Conservation (phyloP, 2,888 invertebrate genomes). For the Linnaemya tessellans region DNA sequence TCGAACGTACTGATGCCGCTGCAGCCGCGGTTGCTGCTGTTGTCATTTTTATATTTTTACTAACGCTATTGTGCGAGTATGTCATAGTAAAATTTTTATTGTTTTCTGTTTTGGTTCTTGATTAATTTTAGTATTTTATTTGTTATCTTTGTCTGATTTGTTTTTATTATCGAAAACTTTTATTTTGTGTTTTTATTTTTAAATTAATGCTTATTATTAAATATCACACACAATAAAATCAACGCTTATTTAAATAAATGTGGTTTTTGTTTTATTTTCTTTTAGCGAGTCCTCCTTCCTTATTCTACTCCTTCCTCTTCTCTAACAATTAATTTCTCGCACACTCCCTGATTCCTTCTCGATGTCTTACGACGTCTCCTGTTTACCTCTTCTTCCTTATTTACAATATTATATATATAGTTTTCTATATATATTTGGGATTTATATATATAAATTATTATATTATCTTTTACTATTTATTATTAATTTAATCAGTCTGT, state of each 20-base stretch:
- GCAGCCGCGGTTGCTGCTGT: conserved; percentile 78
- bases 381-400: conserved; percentile 70
- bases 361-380: conserved; percentile 67
- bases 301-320: conserved; percentile 47
- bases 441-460: conserved; percentile 76
- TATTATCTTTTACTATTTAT: conserved; percentile 75
- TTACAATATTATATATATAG: conserved; percentile 76
- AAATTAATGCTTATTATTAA: conserved; percentile 82
- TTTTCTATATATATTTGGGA: conserved; percentile 77
- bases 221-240: conserved; percentile 84
- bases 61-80: conserved; percentile 83
- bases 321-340: conserved; percentile 18
- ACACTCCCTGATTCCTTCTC: conserved; percentile 43
- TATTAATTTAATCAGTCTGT: conserved; percentile 82
- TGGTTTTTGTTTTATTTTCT: conserved; percentile 57
- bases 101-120: conserved; percentile 56
- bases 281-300: conserved; percentile 45
- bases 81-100: conserved; percentile 79
- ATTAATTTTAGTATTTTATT: conserved; percentile 45
- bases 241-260: conserved; percentile 77
- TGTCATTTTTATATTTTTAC: conserved; percentile 82
- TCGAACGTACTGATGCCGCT: conserved; percentile 78
- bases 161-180: conserved; percentile 73
- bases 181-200: conserved; percentile 76
- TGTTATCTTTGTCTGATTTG: conserved; percentile 60